Evolutionary conservation across 1,140 invertebrate genomes (phyloP), one percentile per base, ranked within the genome.

Genomic region (Laodelphax striatellus): DNA sequence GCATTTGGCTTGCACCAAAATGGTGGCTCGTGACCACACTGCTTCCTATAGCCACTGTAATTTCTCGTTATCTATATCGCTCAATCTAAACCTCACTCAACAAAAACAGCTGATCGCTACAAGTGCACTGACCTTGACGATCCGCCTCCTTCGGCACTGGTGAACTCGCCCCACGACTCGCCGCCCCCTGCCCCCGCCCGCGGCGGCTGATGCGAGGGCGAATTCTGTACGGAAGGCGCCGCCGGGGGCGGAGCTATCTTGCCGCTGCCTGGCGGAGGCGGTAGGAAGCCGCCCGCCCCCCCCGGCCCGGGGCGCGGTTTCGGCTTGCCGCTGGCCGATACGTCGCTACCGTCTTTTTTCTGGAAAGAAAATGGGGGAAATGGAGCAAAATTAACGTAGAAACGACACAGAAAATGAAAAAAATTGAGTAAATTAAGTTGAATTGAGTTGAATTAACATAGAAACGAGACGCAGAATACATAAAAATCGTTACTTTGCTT

Each of bases 291-390:
- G 9, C 82, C 83, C 44, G 73, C 70, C 17, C 69, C 69, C 58
- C 69, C 69, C 63, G 77, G 69, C 68, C 82, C 75, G 70, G 82
- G 74, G 57, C 69, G 69, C 63, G 77, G 69, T 68, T 82, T 75
- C 70, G 82, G 74, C 70, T 83, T 81, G 64, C 83, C 71, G 72
- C 82, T 75, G 72, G 79, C 73, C 67, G 76, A 67, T 55, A 76
- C 78, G 67, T 90, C 88, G 65, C 82, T 83, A 9, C 88, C 87
- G 76, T 93, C 89, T 79, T 92, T 94, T 83, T 91, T 92, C 88
- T 93, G 66, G 44, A 70, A 70, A 60, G 52, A 66, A 61, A 62
- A 54, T 42, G 11, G 57, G n/a, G n/a, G n/a, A n/a, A n/a, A n/a
- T n/a, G n/a, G n/a, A n/a, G n/a, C n/a, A n/a, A n/a, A n/a, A n/a